phyloP scores from a whole-genome alignment of 2,888 invertebrate species.

The Yponomeuta sedellus region DNA sequence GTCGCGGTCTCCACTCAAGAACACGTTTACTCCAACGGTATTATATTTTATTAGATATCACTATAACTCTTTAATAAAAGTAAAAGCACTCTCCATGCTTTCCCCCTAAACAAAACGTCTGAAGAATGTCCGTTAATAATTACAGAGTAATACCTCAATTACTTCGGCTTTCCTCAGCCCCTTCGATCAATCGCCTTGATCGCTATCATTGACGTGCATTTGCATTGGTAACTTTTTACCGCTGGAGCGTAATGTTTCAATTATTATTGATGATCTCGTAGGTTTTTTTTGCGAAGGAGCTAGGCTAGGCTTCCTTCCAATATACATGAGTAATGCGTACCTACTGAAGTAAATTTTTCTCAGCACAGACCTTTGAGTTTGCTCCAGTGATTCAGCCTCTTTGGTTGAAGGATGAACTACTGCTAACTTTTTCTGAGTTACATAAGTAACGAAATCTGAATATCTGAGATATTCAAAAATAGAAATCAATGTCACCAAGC shows the following conservation, averaged over 20 bases:
- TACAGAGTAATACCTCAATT: conserved; percentile 33
- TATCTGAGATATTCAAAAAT: too few relatives aligned
- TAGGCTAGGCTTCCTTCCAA: neutral
- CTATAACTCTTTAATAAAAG: too few relatives aligned
- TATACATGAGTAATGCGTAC: neutral
- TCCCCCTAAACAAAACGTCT: neutral
- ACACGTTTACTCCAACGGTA: too few relatives aligned
- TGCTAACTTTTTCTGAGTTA: too few relatives aligned
- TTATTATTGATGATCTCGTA: neutral
- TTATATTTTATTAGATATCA: too few relatives aligned
- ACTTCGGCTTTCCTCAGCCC: conserved; percentile 17
- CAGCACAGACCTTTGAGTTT: too few relatives aligned
- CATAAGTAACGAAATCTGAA: too few relatives aligned
- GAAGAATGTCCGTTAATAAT: conserved; percentile 52
- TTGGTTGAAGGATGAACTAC: too few relatives aligned
- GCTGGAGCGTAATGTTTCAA: neutral
- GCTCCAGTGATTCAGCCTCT: too few relatives aligned
- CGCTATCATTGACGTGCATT: conserved; percentile 13
- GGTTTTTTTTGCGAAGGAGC: neutral
- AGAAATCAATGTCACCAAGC: too few relatives aligned
- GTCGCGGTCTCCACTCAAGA: too few relatives aligned
- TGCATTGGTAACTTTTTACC: neutral
- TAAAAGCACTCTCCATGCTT: neutral
- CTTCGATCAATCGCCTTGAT: conserved; percentile 17
- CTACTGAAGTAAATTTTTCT: too few relatives aligned